phyloP scores from a whole-genome alignment of 2,888 invertebrate species.

The Mesorhabditis spiculigera region DNA sequence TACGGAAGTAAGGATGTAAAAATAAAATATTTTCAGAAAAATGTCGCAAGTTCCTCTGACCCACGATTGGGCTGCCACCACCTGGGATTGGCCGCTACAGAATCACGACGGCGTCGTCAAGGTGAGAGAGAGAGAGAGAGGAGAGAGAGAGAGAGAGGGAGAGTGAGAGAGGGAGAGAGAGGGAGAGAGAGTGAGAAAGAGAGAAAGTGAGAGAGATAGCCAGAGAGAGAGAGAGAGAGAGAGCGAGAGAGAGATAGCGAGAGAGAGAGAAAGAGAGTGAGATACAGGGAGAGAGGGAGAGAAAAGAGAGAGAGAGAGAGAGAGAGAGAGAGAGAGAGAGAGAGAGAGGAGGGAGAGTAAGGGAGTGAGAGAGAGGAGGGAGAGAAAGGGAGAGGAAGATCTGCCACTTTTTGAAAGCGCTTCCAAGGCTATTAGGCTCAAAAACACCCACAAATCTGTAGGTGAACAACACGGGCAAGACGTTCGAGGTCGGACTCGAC shows the following conservation, averaged over 20 bases:
- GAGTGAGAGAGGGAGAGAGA: too few relatives aligned
- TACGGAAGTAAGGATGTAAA: too few relatives aligned
- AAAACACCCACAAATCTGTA: not conserved
- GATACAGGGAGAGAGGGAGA: too few relatives aligned
- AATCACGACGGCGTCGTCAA: slow-evolving; percentile 47
- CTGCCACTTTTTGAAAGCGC: not conserved
- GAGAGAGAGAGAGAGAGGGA: too few relatives aligned
- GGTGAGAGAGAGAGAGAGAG: slow-evolving; percentile 10
- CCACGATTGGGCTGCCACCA: slow-evolving; percentile 39
- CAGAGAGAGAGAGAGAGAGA: too few relatives aligned
- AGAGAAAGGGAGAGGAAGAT: too few relatives aligned
- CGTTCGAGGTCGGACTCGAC: slow-evolving; percentile 42
- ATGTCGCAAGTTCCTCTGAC: slow-evolving; percentile 43
- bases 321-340: slow-evolving; percentile 9
- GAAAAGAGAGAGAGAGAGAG: slow-evolving; percentile 7
- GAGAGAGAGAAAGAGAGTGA: too few relatives aligned
- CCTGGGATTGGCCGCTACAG: slow-evolving; percentile 52
- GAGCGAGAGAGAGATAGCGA: too few relatives aligned
- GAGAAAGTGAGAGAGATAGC: too few relatives aligned
- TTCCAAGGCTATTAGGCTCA: not conserved
- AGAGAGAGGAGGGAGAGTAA: not conserved
- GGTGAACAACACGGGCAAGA: slow-evolving; percentile 11
- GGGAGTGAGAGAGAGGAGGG: not conserved
- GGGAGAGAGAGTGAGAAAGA: too few relatives aligned
- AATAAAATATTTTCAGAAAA: slow-evolving; percentile 3